A percentile compares a stretch with the other conserved stretches of the same genome.
These are phyloP conservation scores for Rhinopomastus cyanomelas DNA, from an alignment of 2,113 vertebrate species.

Conservation along the genomic window DNA sequence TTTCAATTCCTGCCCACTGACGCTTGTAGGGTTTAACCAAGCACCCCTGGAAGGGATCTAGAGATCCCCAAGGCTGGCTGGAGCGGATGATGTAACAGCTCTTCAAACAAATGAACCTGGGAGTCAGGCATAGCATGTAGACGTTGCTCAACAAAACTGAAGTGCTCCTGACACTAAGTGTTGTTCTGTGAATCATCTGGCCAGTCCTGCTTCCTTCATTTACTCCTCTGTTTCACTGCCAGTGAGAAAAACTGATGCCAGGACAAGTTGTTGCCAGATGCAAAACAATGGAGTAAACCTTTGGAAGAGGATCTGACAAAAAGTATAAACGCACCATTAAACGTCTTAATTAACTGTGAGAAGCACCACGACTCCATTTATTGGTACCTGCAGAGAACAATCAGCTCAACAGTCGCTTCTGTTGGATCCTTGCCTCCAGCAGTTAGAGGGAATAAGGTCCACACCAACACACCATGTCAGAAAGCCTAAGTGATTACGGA, in stretches of 20 bases:
- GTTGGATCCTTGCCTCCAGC: neutral
- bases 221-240: conserved; percentile 50
- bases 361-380: neutral
- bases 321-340: neutral
- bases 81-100: neutral
- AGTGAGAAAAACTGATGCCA: conserved; percentile 43
- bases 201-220: conserved; percentile 39
- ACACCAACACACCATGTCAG: neutral
- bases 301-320: conserved; percentile 20
- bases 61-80: neutral
- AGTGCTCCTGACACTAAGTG: conserved; percentile 57
- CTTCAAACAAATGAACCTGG: conserved; percentile 20
- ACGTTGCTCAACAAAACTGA: conserved; percentile 54
- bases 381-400: neutral
- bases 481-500: neutral
- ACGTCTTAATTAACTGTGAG: neutral
- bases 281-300: conserved; percentile 15
- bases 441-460: neutral
- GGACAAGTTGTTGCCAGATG: conserved; percentile 44
- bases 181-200: conserved; percentile 52
- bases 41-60: neutral
- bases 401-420: neutral
- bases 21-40: conserved; percentile 32
- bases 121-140: neutral
- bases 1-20: conserved; percentile 36